Evolutionary conservation across 2,113 vertebrate genomes (phyloP), one percentile per base, ranked within the genome.

Genomic region (Microcebus lehilahytsara): DNA sequence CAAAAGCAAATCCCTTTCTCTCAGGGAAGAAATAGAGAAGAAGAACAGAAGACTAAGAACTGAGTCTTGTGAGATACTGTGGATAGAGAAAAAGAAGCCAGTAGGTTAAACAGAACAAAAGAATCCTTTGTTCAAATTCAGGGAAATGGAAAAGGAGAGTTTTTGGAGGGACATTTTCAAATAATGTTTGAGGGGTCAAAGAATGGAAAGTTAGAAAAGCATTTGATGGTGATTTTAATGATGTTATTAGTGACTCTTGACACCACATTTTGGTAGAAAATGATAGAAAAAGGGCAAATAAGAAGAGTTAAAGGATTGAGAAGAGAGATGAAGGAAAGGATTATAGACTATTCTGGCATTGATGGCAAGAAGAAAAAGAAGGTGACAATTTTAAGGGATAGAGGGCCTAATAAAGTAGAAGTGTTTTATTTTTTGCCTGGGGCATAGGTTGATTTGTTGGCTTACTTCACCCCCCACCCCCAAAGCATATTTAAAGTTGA

Each of bases 221-320:
- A 89, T 92, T 94, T 92, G 66, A 37, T 80, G 95, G 89, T 89
- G 32, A 22, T 78, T 93, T 91, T 23, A 62, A 92, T 71, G 30
- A 49, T 85, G 37, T 79, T 75, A 56, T 22, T 88, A 42, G 66
- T 96, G 20, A 85, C 37, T 72, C 83, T 74, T 83, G 81, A 64
- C 19, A 23, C 80, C n/a, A 72, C 22, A 69, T 87, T 95, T 90
- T 83, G 46, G n/a, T 87, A 64, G 74, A 64, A 78, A 67, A 40
- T 49, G 14, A 27, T 89, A 71, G 42, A 40, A 12, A 53, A 27
- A 60, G 51, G 67, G 6, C 51, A 85, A 71, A 17, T 91, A 62
- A 78, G 58, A 91, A 37, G 27, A 86, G 12, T 49, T 53, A 60
- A 66, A 58, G 8, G n/a, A 8, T 16, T 62, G n/a, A 86, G 49